phyloP scores from a whole-genome alignment of 2,113 vertebrate species.

The Neolamprologus variostigma region DNA sequence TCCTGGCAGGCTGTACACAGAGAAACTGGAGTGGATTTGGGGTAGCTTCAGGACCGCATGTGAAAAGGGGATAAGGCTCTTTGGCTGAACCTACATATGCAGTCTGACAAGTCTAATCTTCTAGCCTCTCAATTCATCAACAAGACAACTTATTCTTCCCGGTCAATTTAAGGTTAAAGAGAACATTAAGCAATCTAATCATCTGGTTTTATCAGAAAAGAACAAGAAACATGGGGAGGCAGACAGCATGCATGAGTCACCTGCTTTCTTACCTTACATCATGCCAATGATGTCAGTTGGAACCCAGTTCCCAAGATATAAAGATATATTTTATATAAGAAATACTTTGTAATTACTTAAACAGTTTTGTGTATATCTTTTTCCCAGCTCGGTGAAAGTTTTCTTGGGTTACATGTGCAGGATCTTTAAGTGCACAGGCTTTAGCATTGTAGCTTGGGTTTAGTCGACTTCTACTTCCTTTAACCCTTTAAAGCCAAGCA shows the following conservation, averaged over 20 bases:
- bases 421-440: background rate
- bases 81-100: conserved; percentile 4
- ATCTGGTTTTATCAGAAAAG: conserved; percentile 2
- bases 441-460: background rate
- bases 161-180: background rate
- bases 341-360: background rate
- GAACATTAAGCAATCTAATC: background rate
- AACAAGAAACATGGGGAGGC: background rate
- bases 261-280: background rate
- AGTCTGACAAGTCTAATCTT: conserved; percentile 24
- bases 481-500: background rate
- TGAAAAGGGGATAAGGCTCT: conserved; percentile 21
- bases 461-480: background rate
- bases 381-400: background rate
- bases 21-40: background rate
- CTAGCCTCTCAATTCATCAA: conserved; percentile 7
- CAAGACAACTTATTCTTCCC: background rate
- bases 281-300: background rate
- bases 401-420: background rate
- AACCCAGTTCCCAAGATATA: background rate
- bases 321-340: background rate
- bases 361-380: background rate
- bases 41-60: background rate
- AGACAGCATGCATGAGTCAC: background rate
- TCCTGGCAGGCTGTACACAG: background rate